phyloP scores from a whole-genome alignment of 1,140 invertebrate genomes.

The Aphis craccivora region DNA sequence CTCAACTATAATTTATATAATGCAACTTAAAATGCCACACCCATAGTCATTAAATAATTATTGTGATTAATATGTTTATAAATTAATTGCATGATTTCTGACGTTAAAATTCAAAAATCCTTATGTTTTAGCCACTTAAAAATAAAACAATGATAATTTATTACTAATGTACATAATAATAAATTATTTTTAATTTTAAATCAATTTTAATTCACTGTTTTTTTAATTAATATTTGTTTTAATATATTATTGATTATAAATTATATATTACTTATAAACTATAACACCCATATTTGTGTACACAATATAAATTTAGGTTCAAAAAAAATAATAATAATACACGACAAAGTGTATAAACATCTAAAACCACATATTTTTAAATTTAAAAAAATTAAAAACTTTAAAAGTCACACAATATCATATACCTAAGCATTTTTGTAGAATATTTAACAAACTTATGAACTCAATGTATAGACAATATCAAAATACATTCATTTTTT shows the following conservation, averaged over 20 bases:
- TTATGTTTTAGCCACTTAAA: background rate
- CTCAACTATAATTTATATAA: background rate
- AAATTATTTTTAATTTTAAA: background rate
- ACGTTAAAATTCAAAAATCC: background rate
- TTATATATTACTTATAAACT: background rate
- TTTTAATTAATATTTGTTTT: background rate
- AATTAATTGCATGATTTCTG: background rate
- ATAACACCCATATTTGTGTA: background rate
- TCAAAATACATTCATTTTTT: too few species aligned
- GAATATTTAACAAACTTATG: too few species aligned
- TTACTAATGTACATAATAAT: background rate
- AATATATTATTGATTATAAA: background rate
- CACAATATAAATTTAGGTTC: background rate
- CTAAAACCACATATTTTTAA: background rate
- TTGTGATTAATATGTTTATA: slow-evolving; percentile 5
- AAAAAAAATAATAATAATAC: background rate
- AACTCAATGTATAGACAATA: too few species aligned
- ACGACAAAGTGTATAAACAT: background rate
- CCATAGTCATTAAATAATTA: background rate
- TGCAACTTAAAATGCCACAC: background rate
- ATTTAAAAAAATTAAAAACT: too few species aligned
- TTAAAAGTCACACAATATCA: too few species aligned
- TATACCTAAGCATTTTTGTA: too few species aligned
- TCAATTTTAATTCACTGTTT: too few species aligned
- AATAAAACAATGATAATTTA: background rate